Evolutionary conservation across 2,888 invertebrate genomes (phyloP).

Genomic region (Xylota sylvarum): DNA sequence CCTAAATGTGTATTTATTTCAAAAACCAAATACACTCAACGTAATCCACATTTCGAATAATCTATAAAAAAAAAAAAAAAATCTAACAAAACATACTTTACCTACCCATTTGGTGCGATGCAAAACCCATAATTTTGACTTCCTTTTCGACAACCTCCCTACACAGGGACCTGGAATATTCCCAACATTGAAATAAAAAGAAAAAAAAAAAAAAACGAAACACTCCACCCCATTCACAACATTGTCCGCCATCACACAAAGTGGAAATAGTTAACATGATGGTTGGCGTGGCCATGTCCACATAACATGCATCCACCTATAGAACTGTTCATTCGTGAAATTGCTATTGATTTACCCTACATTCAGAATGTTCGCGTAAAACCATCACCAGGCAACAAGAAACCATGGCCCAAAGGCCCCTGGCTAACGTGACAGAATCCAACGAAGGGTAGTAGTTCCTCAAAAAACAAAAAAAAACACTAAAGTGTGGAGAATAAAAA

Average conservation of each 20-base stretch:
- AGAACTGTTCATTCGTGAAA: conserved; percentile 67
- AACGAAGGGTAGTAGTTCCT: conserved; percentile 17
- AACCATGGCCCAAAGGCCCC: conserved; percentile 16
- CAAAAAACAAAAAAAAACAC: conserved; percentile 12
- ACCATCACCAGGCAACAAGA: conserved; percentile 25
- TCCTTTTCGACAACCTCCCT: background rate
- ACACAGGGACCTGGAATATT: background rate
- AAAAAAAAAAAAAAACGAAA: too few relatives aligned
- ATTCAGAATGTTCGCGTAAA: conserved; percentile 65
- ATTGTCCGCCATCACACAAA: conserved; percentile 14
- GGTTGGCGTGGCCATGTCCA: conserved; percentile 38
- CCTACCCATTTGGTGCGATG: too few relatives aligned
- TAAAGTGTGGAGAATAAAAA: conserved; percentile 25
- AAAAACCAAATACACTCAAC: too few relatives aligned
- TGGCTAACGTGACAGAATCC: conserved; percentile 2
- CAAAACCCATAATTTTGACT: background rate
- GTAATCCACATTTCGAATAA: too few relatives aligned
- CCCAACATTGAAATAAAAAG: background rate
- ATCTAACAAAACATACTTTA: too few relatives aligned
- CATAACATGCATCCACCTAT: conserved; percentile 56
- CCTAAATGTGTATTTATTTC: too few relatives aligned
- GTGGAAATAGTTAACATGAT: conserved; percentile 52
- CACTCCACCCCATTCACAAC: background rate
- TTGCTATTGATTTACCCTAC: conserved; percentile 74
- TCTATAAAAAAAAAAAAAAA: too few relatives aligned